These are phyloP conservation scores for Theonella swinhoei DNA, from an alignment of 37 sponge, comb jelly and placozoan genomes.

Conservation along the genomic window DNA sequence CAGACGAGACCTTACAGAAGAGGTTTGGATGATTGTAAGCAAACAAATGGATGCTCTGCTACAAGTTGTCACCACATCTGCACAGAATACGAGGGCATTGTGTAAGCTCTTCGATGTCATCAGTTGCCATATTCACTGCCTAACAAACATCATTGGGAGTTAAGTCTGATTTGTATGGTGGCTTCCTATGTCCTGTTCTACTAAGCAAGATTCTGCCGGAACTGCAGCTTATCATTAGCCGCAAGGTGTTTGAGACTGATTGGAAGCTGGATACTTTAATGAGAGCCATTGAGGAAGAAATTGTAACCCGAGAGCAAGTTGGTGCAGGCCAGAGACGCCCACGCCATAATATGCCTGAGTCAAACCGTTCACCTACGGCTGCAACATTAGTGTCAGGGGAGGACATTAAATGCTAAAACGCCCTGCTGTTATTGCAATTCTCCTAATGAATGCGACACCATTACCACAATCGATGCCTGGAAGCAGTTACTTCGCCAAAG, in stretches of 20 bases:
- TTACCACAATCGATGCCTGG: too few species aligned
- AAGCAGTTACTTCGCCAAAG: too few species aligned
- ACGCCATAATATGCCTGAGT: too few species aligned
- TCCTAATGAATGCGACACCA: too few species aligned
- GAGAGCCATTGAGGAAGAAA: background rate
- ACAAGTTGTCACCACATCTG: background rate
- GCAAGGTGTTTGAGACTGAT: background rate
- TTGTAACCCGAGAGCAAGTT: background rate
- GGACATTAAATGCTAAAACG: too few species aligned
- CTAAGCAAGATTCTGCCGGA: slow-evolving; percentile 9
- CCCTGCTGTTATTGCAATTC: too few species aligned
- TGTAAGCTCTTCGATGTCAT: background rate
- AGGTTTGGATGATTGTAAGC: slow-evolving; percentile 7
- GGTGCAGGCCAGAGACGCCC: too few species aligned
- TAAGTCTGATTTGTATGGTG: background rate
- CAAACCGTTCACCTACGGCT: too few species aligned
- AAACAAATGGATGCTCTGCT: slow-evolving; percentile 14
- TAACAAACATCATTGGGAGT: slow-evolving; percentile 1
- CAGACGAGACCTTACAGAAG: slow-evolving; percentile 4
- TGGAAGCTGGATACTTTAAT: background rate
- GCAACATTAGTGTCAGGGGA: too few species aligned
- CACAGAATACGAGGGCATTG: background rate
- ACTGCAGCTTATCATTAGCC: slow-evolving; percentile 22
- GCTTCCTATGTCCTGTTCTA: background rate
- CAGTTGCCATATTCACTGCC: background rate